phyloP scores from a whole-genome alignment of 1,140 invertebrate species.

The Euglossa dilemma region DNA sequence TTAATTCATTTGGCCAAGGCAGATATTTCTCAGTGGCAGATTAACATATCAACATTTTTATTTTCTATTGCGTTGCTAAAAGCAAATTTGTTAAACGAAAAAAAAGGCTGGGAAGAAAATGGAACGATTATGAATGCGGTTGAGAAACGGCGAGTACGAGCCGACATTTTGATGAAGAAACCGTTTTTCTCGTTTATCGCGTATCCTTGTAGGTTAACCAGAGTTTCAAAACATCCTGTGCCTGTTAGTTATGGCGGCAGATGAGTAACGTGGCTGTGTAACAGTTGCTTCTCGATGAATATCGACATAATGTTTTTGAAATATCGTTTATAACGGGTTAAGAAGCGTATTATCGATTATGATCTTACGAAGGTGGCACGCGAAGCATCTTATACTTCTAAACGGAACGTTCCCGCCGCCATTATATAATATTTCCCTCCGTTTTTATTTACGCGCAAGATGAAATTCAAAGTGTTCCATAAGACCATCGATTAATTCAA shows the following conservation, averaged over 20 bases:
- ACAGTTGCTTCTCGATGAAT: neutral
- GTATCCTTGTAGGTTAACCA: too few species aligned
- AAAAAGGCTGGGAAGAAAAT: too few species aligned
- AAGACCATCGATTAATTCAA: neutral
- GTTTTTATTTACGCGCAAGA: neutral
- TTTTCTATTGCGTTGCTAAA: too few species aligned
- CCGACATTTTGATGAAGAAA: neutral
- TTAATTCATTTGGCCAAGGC: too few species aligned
- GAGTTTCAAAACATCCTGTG: slow-evolving; percentile 1
- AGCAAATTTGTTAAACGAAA: too few species aligned
- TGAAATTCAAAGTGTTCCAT: neutral
- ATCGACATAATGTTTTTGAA: neutral
- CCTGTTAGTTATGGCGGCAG: neutral
- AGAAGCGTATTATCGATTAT: neutral
- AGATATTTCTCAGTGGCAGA: too few species aligned
- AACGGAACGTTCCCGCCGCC: neutral
- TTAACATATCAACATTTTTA: too few species aligned
- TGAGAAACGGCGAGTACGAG: too few species aligned
- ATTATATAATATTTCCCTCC: neutral
- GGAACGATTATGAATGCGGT: too few species aligned
- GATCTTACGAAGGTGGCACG: neutral
- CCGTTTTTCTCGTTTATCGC: neutral
- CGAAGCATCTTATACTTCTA: neutral
- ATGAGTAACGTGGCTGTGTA: neutral
- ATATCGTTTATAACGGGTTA: neutral